Percentiles rank a stretch among this genome's conserved stretches.
Evolutionary conservation across 2,888 invertebrate genomes (phyloP).

Genomic region (Cantharis nigra): DNA sequence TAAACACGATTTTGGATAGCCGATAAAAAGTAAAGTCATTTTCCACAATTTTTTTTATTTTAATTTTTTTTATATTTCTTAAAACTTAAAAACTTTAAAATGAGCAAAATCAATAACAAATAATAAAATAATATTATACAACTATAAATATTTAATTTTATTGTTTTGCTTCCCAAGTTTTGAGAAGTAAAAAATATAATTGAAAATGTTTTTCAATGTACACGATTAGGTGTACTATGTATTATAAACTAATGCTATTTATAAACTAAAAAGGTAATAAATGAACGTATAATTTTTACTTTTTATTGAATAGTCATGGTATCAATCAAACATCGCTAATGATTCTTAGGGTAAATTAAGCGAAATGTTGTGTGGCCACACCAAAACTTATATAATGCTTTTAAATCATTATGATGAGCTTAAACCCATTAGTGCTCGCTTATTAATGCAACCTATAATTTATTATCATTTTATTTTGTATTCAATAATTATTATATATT

Average conservation of each 20-base stretch:
- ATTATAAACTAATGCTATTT: neutral
- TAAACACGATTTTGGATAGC: too few species aligned
- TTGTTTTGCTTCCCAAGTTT: too few species aligned
- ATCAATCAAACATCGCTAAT: conserved; percentile 10
- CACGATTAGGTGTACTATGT: neutral
- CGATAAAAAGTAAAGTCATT: too few species aligned
- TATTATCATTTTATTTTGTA: neutral
- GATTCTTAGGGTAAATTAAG: conserved; percentile 2
- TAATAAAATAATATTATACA: too few species aligned
- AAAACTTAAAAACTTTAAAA: too few species aligned
- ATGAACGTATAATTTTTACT: neutral
- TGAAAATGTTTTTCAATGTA: neutral
- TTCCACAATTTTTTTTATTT: too few species aligned
- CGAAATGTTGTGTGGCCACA: neutral
- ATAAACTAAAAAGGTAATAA: neutral
- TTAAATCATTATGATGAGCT: neutral
- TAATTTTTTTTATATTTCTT: too few species aligned
- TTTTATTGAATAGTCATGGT: neutral
- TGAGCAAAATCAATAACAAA: too few species aligned
- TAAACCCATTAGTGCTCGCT: neutral
- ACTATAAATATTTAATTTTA: too few species aligned
- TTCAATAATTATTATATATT: neutral
- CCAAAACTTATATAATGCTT: neutral
- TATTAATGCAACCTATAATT: neutral
- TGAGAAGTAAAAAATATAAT: neutral